Base-by-base conservation (phyloP, 2,113 vertebrate genomes). In the Ophthalmolycus amberensis region DNA sequence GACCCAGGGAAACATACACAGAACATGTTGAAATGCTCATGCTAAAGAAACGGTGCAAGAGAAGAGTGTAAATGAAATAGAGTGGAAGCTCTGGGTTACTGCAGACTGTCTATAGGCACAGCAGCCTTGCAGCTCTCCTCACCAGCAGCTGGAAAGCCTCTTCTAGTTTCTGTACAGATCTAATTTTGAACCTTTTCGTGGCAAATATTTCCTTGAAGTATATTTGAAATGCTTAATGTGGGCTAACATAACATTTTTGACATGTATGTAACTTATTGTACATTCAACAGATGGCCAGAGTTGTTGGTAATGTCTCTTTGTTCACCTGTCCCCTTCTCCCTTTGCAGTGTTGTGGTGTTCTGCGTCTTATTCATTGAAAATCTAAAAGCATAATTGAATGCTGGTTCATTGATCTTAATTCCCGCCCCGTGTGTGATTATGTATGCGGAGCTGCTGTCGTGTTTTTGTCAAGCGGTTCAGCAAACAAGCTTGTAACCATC, bases 341-440 rank as follows among this genome's bases (percentile, higher is more conserved):
- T 76, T 14, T 69, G 67, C 56, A 68, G 46, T 10, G 29, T 77
- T 2, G 8, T 63, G 11, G 42, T 79, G 59, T 70, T 56, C 48
- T 12, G 6, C 34, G 16, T 75, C 34, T 38, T n/a, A 80, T 80
- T 67, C 42, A 70, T 71, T 71, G 63, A 70, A 67, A 18, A n/a
- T 73, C 52, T 62, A 64, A 72, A 77, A 72, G 10, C 60, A 50
- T 70, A 80, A 69, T 59, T 75, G 59, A 86, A 73, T 52, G 63
- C 76, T 68, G 79, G n/a, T 29, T 68, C 29, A 62, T 60, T 12
- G 78, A 82, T 75, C 71, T 54, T 90, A n/a, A 83, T 88, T 60
- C 34, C 4, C 12, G 5, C 48, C 69, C 52, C 62, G 58, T 8
- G 1, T 67, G 77, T 66, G 60, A 68, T 75, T 58, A 63, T 50